These are phyloP conservation scores for Megalops atlanticus DNA, from an alignment of 2,113 vertebrate species.

Conservation along the genomic window DNA sequence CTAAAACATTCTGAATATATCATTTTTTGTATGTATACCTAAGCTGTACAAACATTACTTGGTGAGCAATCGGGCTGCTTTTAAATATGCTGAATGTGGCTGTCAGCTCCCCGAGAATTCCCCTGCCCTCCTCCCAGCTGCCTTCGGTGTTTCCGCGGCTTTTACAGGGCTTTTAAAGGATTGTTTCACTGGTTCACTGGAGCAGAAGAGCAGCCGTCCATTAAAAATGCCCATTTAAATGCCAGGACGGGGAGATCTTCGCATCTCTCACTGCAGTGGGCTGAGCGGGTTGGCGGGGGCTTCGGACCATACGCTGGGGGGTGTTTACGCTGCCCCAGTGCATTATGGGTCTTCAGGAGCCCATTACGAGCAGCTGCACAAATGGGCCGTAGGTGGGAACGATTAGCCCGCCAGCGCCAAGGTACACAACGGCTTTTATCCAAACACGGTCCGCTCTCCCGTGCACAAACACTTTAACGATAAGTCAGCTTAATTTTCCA, in stretches of 20 bases:
- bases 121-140: too few relatives aligned
- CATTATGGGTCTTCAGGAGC: too few relatives aligned
- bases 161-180: constrained; percentile 36
- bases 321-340: too few relatives aligned
- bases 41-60: too few relatives aligned
- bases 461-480: constrained; percentile 28
- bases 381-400: too few relatives aligned
- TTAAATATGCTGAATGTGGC: too few relatives aligned
- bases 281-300: constrained; percentile 24
- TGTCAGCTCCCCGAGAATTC: too few relatives aligned
- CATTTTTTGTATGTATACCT: too few relatives aligned
- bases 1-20: too few relatives aligned
- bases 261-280: constrained; percentile 31
- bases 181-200: constrained; percentile 29
- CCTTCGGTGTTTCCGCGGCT: constrained; percentile 19
- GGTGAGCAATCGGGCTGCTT: too few relatives aligned
- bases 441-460: constrained; percentile 23
- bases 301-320: constrained; percentile 15
- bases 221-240: constrained; percentile 40
- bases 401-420: constrained; percentile 18
- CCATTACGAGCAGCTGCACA: too few relatives aligned
- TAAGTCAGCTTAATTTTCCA: background rate
- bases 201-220: background rate
- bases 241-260: constrained; percentile 27
- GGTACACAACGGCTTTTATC: constrained; percentile 21